Conservation (phyloP, 2,888 invertebrate genomes). For the Ypsolopha scabrella region DNA sequence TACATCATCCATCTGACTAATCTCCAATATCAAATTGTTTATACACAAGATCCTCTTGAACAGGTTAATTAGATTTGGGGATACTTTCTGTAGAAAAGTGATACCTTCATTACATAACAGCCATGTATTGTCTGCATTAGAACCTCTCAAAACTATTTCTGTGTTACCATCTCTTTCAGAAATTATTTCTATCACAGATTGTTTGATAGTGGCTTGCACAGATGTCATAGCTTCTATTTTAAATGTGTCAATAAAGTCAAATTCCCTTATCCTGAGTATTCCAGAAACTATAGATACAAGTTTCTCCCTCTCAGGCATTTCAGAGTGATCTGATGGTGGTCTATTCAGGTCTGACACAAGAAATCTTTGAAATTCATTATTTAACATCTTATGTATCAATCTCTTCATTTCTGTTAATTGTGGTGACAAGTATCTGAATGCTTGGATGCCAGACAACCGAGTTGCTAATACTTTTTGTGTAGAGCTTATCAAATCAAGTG, state of each 20-base stretch:
- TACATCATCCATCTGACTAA: conserved; percentile 72
- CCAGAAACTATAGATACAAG: conserved; percentile 91
- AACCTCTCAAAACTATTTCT: conserved; percentile 57
- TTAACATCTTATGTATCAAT: conserved; percentile 96
- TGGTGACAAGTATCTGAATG: conserved; percentile 95
- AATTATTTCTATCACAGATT: conserved; percentile 82
- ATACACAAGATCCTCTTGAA: conserved; percentile 81
- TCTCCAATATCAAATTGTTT: conserved; percentile 81
- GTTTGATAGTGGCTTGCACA: conserved; percentile 89
- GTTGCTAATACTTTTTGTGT: conserved; percentile 94
- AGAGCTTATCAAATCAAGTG: conserved; percentile 95
- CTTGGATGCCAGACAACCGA: conserved; percentile 92
- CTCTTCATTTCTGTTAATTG: conserved; percentile 96
- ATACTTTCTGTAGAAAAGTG: conserved; percentile 74
- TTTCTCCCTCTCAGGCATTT: conserved; percentile 85
- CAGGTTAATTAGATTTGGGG: conserved; percentile 74
- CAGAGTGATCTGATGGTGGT: conserved; percentile 71
- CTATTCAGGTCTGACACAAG: conserved; percentile 92
- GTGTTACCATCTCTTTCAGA: conserved; percentile 55
- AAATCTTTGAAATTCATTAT: conserved; percentile 93
- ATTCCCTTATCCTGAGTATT: conserved; percentile 86
- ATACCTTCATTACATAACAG: conserved; percentile 79
- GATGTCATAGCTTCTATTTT: conserved; percentile 92
- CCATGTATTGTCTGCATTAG: conserved; percentile 54
- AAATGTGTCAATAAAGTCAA: conserved; percentile 88